Evolutionary conservation across 35 echinoderm and acorn worm genomes (phyloP), one percentile per base, ranked within the genome.

Genomic region (Apostichopus japonicus): DNA sequence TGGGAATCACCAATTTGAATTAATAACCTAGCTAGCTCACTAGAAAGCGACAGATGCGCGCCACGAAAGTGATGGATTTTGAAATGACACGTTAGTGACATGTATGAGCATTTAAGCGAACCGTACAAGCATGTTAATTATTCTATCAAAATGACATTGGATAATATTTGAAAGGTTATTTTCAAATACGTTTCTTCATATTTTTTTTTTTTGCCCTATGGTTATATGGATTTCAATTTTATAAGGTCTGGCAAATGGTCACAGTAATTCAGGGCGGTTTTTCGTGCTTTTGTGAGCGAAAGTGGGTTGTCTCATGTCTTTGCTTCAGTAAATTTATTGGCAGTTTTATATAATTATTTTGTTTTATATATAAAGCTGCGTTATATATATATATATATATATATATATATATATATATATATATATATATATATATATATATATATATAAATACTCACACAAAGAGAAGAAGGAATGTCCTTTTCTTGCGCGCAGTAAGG

Each of bases 101-200:
- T 84, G 21, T 57, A 84, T 84, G 81, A 57, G 57, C 81, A 84
- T 54, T n/a, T 84, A 55, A 84, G 22, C 81, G 81, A 24, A 21
- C 81, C 81, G 54, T 84, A 58, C 19, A 84, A 84, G 53, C 81
- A 57, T 84, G 57, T 58, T 84, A 84, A 84, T 84, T 84, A 84
- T 84, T 84, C 57, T 84, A 22, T 57, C 81, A 73, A 73, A 73
- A 73, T 73, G 71, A 73, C 71, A 73, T 73, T 73, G 71, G 71
- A 73, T 73, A 73, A 73, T 73, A 73, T 73, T 73, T 73, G 16
- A 73, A 23, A 73, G 71, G n/a, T 23, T 73, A 73, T 73, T 73
- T 73, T n/a, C 63, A 17, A 59, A 73, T 73, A 19, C 19, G 14
- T 73, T 73, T 6, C 21, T 1, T 73, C 17, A 19, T 73, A 0